Conservation (phyloP, 2,113 vertebrate genomes). For the Casuarius casuarius region DNA sequence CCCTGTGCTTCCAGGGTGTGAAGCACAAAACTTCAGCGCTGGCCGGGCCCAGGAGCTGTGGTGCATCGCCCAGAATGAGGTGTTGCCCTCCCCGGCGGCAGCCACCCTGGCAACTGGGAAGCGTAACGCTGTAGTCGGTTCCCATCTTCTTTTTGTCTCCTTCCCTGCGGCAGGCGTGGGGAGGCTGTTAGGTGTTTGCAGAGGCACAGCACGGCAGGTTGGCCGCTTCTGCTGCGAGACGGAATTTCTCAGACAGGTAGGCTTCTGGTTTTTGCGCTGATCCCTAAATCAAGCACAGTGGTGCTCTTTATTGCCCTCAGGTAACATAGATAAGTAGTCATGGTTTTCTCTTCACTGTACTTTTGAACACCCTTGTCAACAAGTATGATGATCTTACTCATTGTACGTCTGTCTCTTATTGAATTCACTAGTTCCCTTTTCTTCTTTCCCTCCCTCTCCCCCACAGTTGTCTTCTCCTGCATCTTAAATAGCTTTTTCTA, state of each 20-base stretch:
- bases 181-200: background rate
- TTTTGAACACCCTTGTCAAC: background rate
- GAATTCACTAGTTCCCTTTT: background rate
- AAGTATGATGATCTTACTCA: background rate
- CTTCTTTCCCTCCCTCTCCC: background rate
- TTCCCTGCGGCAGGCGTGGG: background rate
- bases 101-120: background rate
- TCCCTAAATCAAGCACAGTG: background rate
- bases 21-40: background rate
- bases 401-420: background rate
- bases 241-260: background rate
- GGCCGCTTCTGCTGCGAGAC: background rate
- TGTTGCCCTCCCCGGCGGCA: background rate
- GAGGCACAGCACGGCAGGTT: background rate
- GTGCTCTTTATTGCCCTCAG: background rate
- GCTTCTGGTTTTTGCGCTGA: background rate
- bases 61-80: background rate
- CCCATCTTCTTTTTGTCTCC: background rate
- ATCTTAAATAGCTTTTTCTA: slow-evolving; percentile 24
- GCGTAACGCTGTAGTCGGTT: background rate
- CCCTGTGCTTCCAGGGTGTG: background rate
- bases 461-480: background rate
- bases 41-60: background rate
- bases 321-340: background rate
- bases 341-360: background rate